These are phyloP conservation scores for Neodiprion pinetum DNA, from an alignment of 1,140 invertebrate species.

Conservation along the genomic window DNA sequence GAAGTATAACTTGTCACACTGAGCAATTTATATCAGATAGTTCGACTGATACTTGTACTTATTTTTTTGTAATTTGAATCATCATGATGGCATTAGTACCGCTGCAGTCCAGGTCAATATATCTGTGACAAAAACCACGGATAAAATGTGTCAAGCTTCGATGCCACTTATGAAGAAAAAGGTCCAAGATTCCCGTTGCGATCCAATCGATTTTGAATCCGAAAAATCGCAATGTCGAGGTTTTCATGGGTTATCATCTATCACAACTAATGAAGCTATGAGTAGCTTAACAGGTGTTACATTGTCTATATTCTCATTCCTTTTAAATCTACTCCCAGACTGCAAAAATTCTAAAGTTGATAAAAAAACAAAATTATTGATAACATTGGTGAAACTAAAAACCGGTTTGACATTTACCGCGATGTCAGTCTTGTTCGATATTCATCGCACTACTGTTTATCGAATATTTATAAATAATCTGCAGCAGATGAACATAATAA, in stretches of 20 bases:
- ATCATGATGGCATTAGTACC: constrained; percentile 18
- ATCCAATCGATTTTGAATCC: constrained; percentile 20
- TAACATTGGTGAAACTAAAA: neutral
- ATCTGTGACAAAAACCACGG: neutral
- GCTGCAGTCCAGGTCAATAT: constrained; percentile 29
- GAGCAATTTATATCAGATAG: neutral
- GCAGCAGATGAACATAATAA: constrained; percentile 15
- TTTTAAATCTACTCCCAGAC: constrained; percentile 21
- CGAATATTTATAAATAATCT: constrained; percentile 29
- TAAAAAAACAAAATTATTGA: neutral
- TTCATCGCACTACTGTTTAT: constrained; percentile 25
- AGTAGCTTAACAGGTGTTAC: constrained; percentile 24
- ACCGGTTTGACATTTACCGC: neutral
- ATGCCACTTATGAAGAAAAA: neutral
- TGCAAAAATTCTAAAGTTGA: constrained; percentile 8
- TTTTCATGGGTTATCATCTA: constrained; percentile 22
- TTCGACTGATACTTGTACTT: constrained; percentile 9
- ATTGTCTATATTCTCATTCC: constrained; percentile 10
- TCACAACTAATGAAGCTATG: constrained; percentile 19
- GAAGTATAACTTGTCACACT: constrained; percentile 24
- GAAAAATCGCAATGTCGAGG: constrained; percentile 13
- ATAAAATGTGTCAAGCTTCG: constrained; percentile 14
- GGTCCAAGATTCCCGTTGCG: constrained; percentile 24
- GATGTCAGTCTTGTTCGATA: constrained; percentile 17
- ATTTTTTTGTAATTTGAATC: constrained; percentile 23